A percentile compares a stretch with the other conserved stretches of the same genome.
Conservation (phyloP, 1,140 invertebrate genomes). For the Drosophila yakuba region DNA sequence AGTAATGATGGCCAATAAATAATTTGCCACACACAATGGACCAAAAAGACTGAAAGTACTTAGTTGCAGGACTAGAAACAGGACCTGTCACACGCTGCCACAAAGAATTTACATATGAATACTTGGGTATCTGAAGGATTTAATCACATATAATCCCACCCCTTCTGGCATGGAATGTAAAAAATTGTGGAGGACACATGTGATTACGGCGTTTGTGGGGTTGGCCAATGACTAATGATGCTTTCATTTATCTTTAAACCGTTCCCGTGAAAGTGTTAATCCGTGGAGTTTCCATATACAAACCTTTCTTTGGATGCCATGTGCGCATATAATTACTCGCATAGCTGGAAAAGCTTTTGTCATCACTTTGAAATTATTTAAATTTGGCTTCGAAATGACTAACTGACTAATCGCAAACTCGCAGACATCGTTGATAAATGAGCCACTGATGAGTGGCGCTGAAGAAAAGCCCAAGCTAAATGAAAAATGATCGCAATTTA, state of each 20-base stretch:
- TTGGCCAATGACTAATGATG: constrained; percentile 55
- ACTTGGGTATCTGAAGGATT: constrained; percentile 15
- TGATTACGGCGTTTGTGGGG: constrained; percentile 26
- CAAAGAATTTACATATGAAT: constrained; percentile 57
- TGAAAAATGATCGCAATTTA: constrained; percentile 44
- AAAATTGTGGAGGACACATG: constrained; percentile 35
- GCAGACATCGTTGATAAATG: constrained; percentile 40
- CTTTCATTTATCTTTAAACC: constrained; percentile 48
- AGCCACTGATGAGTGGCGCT: constrained; percentile 27
- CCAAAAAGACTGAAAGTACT: constrained; percentile 13
- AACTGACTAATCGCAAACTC: constrained; percentile 21
- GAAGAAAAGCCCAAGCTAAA: not conserved
- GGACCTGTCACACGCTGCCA: constrained; percentile 14
- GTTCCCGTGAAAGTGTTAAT: constrained; percentile 42
- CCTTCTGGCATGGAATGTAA: constrained; percentile 17
- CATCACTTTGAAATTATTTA: constrained; percentile 66
- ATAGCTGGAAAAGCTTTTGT: constrained; percentile 53
- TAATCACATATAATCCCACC: constrained; percentile 25
- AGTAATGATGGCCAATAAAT: constrained; percentile 40
- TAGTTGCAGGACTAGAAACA: constrained; percentile 25
- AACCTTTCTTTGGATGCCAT: constrained; percentile 29
- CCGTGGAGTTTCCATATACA: constrained; percentile 15
- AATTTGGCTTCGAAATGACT: constrained; percentile 42
- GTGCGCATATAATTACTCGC: constrained; percentile 58
- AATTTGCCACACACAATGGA: constrained; percentile 29